These are phyloP conservation scores for Myopa tessellatipennis DNA, from an alignment of 2,888 invertebrate genomes.

Conservation along the genomic window DNA sequence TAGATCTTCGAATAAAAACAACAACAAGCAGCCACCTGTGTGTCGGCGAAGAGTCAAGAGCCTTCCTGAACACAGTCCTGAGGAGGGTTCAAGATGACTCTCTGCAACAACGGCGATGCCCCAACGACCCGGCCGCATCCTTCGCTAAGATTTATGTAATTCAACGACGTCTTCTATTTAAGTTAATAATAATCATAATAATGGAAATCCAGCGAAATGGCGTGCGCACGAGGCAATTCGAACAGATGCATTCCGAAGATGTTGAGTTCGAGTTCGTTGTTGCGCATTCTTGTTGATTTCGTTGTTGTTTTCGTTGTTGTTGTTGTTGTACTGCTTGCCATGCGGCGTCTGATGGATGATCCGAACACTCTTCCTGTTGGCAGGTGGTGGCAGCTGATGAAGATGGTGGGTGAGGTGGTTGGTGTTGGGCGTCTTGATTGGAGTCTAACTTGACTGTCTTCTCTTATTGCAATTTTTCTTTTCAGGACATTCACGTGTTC, in stretches of 20 bases:
- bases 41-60: not conserved
- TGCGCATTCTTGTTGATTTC: not conserved
- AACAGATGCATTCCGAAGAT: conserved; percentile 19
- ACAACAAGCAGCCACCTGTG: not conserved
- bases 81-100: not conserved
- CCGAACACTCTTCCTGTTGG: conserved; percentile 18
- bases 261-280: not conserved
- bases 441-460: conserved; percentile 3
- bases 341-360: conserved; percentile 44
- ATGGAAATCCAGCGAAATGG: conserved; percentile 60
- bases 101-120: not conserved
- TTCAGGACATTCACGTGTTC: not conserved
- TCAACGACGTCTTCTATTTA: conserved; percentile 62
- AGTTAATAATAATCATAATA: conserved; percentile 64
- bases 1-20: conserved; percentile 12
- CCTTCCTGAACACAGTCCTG: not conserved
- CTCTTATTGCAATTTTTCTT: conserved; percentile 30
- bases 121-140: conserved; percentile 46
- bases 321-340: conserved; percentile 11
- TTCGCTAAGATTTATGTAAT: conserved; percentile 58
- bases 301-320: too few relatives aligned
- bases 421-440: conserved; percentile 4
- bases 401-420: conserved; percentile 37
- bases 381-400: conserved; percentile 28
- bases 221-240: conserved; percentile 48